Percentiles rank a stretch among this genome's conserved stretches.
phyloP scores from a whole-genome alignment of 2,888 invertebrate species.

The Apodemia hepburni region DNA sequence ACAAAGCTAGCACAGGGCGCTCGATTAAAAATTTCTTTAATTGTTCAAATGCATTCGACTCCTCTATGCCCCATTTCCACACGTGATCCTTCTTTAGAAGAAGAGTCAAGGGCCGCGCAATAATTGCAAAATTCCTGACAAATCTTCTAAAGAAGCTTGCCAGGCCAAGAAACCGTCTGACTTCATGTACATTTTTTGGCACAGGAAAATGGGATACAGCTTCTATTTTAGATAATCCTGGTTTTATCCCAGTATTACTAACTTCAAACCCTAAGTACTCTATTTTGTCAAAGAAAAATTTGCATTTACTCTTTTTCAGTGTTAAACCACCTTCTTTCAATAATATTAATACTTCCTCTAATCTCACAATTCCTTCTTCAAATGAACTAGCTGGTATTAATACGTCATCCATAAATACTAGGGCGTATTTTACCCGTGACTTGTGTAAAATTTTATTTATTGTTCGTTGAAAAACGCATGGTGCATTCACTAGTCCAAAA shows the following conservation, averaged over 20 bases:
- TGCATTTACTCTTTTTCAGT: conserved; percentile 25
- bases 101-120: not conserved
- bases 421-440: conserved; percentile 16
- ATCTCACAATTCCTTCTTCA: conserved; percentile 27
- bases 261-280: conserved; percentile 25
- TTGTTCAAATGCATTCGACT: too few relatives aligned
- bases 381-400: conserved; percentile 29
- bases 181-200: conserved; percentile 20
- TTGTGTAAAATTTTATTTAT: conserved; percentile 13
- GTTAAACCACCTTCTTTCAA: conserved; percentile 23
- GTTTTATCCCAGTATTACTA: conserved; percentile 18
- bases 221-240: conserved; percentile 20
- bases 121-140: conserved; percentile 20
- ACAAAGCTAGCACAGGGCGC: too few relatives aligned
- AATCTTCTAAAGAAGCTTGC: conserved; percentile 16
- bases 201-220: conserved; percentile 22
- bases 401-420: conserved; percentile 37
- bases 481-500: conserved; percentile 30
- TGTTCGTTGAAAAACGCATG: conserved; percentile 27
- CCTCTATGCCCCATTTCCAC: not conserved
- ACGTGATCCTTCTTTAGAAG: not conserved
- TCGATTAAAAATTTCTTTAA: too few relatives aligned
- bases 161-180: conserved; percentile 21
- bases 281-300: conserved; percentile 21
- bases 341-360: conserved; percentile 27